Evolutionary conservation across 2,888 invertebrate species (phyloP), one percentile per base, ranked within the genome.

Genomic region (Chironomus tentans): DNA sequence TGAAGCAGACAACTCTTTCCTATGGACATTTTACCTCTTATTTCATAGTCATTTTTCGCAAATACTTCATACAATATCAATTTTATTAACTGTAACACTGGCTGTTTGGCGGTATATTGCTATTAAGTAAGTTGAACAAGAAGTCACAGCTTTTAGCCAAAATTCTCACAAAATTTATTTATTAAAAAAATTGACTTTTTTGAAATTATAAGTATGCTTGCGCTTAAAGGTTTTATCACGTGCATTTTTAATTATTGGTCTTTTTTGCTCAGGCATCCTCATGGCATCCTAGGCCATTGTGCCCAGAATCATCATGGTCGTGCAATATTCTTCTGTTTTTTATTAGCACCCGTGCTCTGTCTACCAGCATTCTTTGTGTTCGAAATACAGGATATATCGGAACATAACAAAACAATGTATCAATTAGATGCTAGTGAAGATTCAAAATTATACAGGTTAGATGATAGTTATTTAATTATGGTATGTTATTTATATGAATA

Each of bases 1-100:
- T 10, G 22, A 47, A 21, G 86, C 86, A 79, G 85, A 85, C 78
- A 86, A 85, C 79, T 85, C 85, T 0, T 94, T 93, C 82, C 86
- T 88, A 2, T 94, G 93, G 92, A 89, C 93, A 0, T 87, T 91
- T 22, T 94, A 93, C 82, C 92, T 94, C n/a, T 88, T 93, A 78
- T 92, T 96, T 80, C 96, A 97, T 83, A 94, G 94, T 38, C 91
- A 94, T 81, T 95, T 95, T 82, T 90, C 93, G 24, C 95, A 96
- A 83, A 91, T 92, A 22, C 90, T 91, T 81, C 93, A 93, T 83
- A 96, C 97, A 1, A 93, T 96, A 78, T 94, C 96, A 1, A 96
- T 96, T 79, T 96, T 94, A 90, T 84, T 97, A 79, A 97, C 97
- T 0, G 92, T 97, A 2, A 92, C 93, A 0, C 84, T 98, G 77